Conservation (phyloP, 1,140 invertebrate species). For the Orius laevigatus region DNA sequence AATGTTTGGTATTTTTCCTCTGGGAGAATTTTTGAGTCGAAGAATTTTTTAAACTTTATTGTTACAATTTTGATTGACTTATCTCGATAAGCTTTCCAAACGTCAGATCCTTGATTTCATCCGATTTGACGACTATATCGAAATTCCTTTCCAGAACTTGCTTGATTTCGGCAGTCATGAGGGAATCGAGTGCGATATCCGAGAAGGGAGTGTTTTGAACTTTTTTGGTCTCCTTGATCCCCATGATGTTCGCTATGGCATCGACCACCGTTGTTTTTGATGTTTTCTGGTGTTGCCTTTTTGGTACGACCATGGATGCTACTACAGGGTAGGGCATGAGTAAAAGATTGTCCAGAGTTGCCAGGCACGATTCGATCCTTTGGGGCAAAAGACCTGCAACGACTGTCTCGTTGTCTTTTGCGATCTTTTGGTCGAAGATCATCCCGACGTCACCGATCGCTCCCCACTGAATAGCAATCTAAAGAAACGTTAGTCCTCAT, state of each 20-base stretch:
- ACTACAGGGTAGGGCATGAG: constrained; percentile 55
- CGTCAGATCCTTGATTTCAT: constrained; percentile 72
- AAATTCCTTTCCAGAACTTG: constrained; percentile 86
- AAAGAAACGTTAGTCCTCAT: constrained; percentile 17
- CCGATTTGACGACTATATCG: constrained; percentile 71
- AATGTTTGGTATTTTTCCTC: no score
- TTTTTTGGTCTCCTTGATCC: constrained; percentile 62
- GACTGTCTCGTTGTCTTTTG: constrained; percentile 66
- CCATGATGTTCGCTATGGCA: constrained; percentile 59
- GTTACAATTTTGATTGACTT: background rate
- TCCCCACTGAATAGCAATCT: constrained; percentile 89
- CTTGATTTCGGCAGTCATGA: constrained; percentile 97
- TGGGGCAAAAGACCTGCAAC: constrained; percentile 88
- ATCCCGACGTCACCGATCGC: constrained; percentile 93
- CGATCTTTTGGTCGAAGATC: constrained; percentile 73
- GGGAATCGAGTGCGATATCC: constrained; percentile 90
- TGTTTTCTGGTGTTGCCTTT: constrained; percentile 40
- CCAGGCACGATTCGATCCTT: constrained; percentile 72
- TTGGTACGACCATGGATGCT: constrained; percentile 62
- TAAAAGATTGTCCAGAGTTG: constrained; percentile 72
- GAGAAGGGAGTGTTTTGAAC: constrained; percentile 58
- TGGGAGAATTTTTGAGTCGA: no score
- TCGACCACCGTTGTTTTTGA: constrained; percentile 32
- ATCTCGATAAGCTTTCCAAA: constrained; percentile 55
- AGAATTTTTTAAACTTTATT: no score